phyloP scores from a whole-genome alignment of 1,140 invertebrate genomes.

The Yoshiicerus persimilis region DNA sequence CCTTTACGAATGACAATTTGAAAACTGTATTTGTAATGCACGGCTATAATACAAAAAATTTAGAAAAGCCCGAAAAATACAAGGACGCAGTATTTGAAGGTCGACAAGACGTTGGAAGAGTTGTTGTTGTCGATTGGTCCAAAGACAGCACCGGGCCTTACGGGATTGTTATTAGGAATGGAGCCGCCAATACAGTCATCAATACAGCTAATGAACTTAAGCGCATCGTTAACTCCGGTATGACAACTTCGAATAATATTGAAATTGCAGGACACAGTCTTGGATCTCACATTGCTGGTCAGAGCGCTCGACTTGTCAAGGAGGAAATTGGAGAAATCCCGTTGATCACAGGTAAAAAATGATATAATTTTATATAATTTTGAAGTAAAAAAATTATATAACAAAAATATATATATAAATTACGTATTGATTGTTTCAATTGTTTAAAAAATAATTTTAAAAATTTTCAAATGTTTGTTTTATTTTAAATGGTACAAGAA shows the following conservation, averaged over 20 bases:
- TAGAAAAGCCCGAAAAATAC: neutral
- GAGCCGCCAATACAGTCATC: neutral
- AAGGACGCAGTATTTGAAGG: neutral
- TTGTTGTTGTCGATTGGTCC: neutral
- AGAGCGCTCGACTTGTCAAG: neutral
- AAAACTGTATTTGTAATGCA: slow-evolving; percentile 1
- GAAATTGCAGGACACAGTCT: slow-evolving; percentile 7
- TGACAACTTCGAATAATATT: neutral
- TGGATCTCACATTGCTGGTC: neutral
- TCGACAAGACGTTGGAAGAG: neutral
- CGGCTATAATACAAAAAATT: neutral
- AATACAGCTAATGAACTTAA: neutral
- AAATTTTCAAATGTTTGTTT: too few relatives aligned
- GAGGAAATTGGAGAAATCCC: neutral
- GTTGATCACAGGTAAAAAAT: neutral
- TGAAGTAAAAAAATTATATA: neutral
- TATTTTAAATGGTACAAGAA: too few relatives aligned
- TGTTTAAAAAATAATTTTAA: too few relatives aligned
- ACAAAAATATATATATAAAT: neutral
- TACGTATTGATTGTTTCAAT: too few relatives aligned
- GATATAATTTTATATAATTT: too few relatives aligned
- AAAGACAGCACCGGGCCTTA: neutral
- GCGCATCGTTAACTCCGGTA: neutral
- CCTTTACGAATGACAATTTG: neutral
- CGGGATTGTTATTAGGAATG: neutral